Conservation (phyloP, 2,113 vertebrate species). For the Bucco capensis region DNA sequence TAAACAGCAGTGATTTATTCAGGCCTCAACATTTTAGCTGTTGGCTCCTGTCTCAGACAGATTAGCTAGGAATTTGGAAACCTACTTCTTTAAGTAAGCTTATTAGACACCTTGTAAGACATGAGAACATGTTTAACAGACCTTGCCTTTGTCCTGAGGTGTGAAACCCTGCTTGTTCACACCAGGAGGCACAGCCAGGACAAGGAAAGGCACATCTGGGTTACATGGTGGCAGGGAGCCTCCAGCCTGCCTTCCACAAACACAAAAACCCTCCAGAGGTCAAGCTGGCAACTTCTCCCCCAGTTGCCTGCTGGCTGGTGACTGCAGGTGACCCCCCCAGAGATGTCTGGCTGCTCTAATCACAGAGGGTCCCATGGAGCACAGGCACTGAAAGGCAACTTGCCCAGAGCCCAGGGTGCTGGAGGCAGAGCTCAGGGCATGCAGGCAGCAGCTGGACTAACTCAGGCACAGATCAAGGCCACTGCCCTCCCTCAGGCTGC, state of each 20-base stretch:
- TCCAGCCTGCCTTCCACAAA: neutral
- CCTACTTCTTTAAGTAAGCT: neutral
- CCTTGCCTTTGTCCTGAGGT: neutral
- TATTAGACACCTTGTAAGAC: neutral
- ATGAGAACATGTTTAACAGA: neutral
- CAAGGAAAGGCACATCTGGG: neutral
- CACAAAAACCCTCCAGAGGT: neutral
- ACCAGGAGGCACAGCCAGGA: neutral
- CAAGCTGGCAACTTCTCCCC: neutral
- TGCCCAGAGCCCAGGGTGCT: neutral
- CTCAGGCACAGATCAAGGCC: neutral
- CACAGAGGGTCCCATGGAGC: accelerated
- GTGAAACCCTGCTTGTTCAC: neutral
- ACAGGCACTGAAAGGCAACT: neutral
- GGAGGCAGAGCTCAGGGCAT: neutral
- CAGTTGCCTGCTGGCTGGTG: neutral
- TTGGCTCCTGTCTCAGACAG: neutral
- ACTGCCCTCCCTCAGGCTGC: neutral
- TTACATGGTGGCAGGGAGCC: neutral
- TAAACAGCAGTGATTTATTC: neutral
- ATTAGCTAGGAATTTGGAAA: neutral
- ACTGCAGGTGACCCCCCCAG: neutral
- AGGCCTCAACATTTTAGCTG: neutral
- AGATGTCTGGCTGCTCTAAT: neutral
- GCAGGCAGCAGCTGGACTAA: neutral